These are phyloP conservation scores for Alces alces DNA, from an alignment of 2,113 vertebrate species.

Conservation along the genomic window DNA sequence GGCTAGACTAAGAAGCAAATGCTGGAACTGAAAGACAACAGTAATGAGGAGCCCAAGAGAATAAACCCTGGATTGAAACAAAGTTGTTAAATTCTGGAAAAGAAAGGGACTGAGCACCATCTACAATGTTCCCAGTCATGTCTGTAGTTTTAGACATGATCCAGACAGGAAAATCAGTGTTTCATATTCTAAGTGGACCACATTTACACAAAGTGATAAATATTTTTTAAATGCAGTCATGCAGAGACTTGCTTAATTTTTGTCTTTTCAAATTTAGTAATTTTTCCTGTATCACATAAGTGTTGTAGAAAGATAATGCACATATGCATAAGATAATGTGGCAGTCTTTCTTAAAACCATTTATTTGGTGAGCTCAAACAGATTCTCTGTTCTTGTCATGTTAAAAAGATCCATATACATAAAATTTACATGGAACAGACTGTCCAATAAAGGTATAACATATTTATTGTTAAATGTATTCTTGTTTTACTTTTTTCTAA, in stretches of 20 bases:
- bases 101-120: not conserved
- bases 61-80: not conserved
- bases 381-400: not conserved
- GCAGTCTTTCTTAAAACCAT: not conserved
- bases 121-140: not conserved
- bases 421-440: not conserved
- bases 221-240: not conserved
- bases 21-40: not conserved
- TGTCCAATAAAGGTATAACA: not conserved
- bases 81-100: conserved; percentile 5
- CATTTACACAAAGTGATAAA: not conserved
- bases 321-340: not conserved
- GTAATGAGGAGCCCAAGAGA: not conserved
- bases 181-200: not conserved
- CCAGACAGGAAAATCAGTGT: not conserved
- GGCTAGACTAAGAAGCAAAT: not conserved
- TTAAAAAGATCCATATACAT: not conserved
- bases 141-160: not conserved
- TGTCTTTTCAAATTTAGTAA: not conserved
- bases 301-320: not conserved
- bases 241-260: not conserved
- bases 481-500: conserved; percentile 7
- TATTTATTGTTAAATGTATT: not conserved
- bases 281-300: not conserved
- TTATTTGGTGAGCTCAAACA: conserved; percentile 6